A percentile compares a stretch with the other conserved stretches of the same genome.
phyloP scores from a whole-genome alignment of 2,888 invertebrate species.

The Sceliomorpha sp. region DNA sequence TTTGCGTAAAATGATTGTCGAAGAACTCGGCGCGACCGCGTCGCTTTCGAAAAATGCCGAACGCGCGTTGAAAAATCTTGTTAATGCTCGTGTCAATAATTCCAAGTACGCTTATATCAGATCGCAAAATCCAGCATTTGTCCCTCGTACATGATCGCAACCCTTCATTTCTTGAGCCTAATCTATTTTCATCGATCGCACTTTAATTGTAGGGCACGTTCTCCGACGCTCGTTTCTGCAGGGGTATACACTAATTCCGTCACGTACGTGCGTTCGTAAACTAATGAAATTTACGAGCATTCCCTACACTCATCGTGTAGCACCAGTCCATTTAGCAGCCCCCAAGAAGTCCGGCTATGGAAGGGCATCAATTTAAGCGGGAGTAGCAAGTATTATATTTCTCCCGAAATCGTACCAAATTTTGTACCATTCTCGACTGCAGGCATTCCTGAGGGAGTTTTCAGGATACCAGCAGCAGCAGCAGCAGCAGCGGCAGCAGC shows the following conservation, averaged over 20 bases:
- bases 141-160: constrained; percentile 59
- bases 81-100: no score
- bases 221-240: constrained; percentile 39
- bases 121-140: constrained; percentile 34
- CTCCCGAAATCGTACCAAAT: constrained; percentile 50
- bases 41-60: no score
- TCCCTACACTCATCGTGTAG: constrained; percentile 53
- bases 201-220: constrained; percentile 49
- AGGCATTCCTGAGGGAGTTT: constrained; percentile 48
- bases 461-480: constrained; percentile 30
- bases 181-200: constrained; percentile 50
- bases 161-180: constrained; percentile 60
- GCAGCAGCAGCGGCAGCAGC: no score
- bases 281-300: constrained; percentile 58
- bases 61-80: no score
- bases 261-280: constrained; percentile 58
- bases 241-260: constrained; percentile 55
- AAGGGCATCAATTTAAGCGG: constrained; percentile 40
- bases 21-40: no score
- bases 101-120: constrained; percentile 5
- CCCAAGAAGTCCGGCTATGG: constrained; percentile 45
- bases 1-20: no score
- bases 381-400: constrained; percentile 47
- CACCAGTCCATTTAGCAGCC: constrained; percentile 52
- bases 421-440: constrained; percentile 28